Conservation (phyloP, 2,888 invertebrate genomes). For the Hypolimnas misippus region DNA sequence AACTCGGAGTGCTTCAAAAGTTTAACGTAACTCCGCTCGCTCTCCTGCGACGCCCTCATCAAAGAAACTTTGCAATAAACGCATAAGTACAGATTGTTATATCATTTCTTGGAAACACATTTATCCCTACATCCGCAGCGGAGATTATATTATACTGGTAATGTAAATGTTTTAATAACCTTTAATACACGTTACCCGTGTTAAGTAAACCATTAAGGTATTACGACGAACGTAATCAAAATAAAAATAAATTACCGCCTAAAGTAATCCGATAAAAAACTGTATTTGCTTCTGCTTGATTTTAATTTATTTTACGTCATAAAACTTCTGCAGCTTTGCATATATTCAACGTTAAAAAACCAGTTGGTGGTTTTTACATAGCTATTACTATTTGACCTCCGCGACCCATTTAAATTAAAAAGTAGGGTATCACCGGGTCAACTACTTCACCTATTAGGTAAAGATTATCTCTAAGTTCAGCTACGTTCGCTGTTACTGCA, state of each 20-base stretch:
- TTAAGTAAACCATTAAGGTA: not conserved
- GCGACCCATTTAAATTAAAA: constrained; percentile 32
- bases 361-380: constrained; percentile 17
- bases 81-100: constrained; percentile 41
- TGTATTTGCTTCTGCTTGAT: constrained; percentile 8
- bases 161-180: not conserved
- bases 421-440: constrained; percentile 30
- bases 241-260: not conserved
- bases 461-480: constrained; percentile 13
- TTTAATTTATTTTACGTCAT: constrained; percentile 14
- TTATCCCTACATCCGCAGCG: constrained; percentile 7
- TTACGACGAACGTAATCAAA: not conserved
- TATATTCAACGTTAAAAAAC: constrained; percentile 27
- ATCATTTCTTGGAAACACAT: constrained; percentile 29
- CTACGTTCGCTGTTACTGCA: not conserved
- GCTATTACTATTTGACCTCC: constrained; percentile 28
- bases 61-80: constrained; percentile 48
- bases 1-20: constrained; percentile 43
- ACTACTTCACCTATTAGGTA: constrained; percentile 23
- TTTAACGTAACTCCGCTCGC: constrained; percentile 43
- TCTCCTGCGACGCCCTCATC: constrained; percentile 45
- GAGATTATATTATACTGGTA: not conserved
- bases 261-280: not conserved
- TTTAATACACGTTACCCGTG: not conserved
- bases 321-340: constrained; percentile 22